phyloP scores from a whole-genome alignment of 2,797 vertebrate species.

The Sphenopsis melanotis region DNA sequence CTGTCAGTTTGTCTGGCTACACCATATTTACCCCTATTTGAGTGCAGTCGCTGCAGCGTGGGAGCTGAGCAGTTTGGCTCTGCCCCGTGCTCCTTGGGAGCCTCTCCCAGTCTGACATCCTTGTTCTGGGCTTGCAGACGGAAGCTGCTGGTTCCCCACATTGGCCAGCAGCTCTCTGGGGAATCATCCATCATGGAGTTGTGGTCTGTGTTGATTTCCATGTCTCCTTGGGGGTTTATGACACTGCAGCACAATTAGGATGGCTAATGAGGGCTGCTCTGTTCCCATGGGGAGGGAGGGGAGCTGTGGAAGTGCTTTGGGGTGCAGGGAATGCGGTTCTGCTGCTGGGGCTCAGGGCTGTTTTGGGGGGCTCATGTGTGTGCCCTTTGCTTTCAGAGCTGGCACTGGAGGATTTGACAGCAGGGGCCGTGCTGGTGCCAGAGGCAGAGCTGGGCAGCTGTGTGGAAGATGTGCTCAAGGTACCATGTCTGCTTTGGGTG shows the following conservation, averaged over 20 bases:
- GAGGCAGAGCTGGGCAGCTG: conserved; percentile 86
- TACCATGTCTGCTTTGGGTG: conserved; percentile 27
- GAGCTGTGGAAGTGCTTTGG: neutral
- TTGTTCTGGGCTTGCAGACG: neutral
- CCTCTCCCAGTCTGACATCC: neutral
- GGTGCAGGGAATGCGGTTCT: neutral
- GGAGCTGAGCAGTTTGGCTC: neutral
- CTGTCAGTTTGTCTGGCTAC: neutral
- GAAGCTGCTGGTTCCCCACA: fast-evolving
- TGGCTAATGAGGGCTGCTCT: fast-evolving
- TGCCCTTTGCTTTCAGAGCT: conserved; percentile 61
- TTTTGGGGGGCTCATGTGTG: neutral
- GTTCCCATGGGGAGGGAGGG: neutral
- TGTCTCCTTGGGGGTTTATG: neutral
- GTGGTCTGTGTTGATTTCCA: neutral
- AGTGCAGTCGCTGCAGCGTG: fast-evolving
- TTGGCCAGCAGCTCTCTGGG: neutral
- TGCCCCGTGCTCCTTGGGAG: neutral
- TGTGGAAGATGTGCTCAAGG: conserved; percentile 89
- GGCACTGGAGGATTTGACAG: conserved; percentile 27
- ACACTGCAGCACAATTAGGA: neutral
- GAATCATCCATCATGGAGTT: neutral
- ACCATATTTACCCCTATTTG: fast-evolving
- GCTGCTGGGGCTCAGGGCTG: fast-evolving
- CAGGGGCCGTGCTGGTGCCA: conserved; percentile 72